Base-by-base conservation (phyloP, 2,797 vertebrate species). In the Ctenosaura bakeri region DNA sequence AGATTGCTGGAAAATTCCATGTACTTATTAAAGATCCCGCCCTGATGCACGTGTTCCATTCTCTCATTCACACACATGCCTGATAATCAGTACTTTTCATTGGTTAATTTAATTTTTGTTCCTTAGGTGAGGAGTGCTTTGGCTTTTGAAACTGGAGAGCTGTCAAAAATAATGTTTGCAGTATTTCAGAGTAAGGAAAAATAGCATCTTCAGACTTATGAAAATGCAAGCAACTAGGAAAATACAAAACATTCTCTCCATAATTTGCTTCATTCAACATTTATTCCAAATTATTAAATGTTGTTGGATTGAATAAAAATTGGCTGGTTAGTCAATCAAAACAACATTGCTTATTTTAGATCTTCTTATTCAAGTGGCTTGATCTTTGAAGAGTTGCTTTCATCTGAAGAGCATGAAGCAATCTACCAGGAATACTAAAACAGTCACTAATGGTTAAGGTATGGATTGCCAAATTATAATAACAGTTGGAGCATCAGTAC, bases 31-130 rank as follows among this genome's bases (percentile, higher is more conserved):
- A 46, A 87, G 54, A 82, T 88, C 76, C 20, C 92, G 10, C 20
- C 1, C 1, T 1, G 3, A 12, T 64, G 29, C 86, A 73, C 86
- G 52, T 0, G 0, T 77, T 35, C 22, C 3, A 1, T 88, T 91
- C 56, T 83, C 22, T 62, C 10, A 78, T 71, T 85, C 9, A 83
- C 83, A 84, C 38, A 22, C 42, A 66, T 69, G 76, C 52, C 42
- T 88, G 64, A 87, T 82, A 82, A 54, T 32, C 73, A 77, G 85
- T 66, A 1, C 12, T 78, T 89, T 3, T 80, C 24, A 50, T 10
- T 89, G 32, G 24, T 87, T 4, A 52, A 89, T 92, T 90, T 82
- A 54, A 89, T 93, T 38, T 10, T 56, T 93, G 87, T 86, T 86
- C 84, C 66, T 52, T 88, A 13, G 1, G 46, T 50, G 50, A 82